These are phyloP conservation scores for Rattus rattus DNA, from an alignment of 2,113 vertebrate genomes.

Conservation along the genomic window DNA sequence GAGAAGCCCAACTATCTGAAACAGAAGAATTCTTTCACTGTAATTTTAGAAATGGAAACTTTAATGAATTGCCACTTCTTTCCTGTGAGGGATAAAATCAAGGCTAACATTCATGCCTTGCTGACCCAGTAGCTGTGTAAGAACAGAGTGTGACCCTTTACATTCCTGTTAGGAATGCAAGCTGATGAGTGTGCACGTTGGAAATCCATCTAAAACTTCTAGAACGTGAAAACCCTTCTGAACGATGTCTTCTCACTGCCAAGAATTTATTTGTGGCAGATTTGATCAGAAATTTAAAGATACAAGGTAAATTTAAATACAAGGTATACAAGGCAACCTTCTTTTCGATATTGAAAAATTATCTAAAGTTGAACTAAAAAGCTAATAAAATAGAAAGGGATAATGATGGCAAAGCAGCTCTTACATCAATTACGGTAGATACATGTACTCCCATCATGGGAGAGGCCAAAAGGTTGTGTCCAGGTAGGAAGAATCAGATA, in stretches of 20 bases:
- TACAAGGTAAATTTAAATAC: too few relatives aligned
- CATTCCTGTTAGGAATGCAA: neutral
- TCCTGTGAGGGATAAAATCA: neutral
- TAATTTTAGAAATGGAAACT: neutral
- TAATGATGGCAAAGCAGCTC: neutral
- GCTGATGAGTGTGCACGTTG: neutral
- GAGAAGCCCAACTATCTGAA: neutral
- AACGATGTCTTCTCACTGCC: neutral
- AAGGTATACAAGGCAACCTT: too few relatives aligned
- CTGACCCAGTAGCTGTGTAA: neutral
- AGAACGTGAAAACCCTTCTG: neutral
- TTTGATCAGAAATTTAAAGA: slow-evolving; percentile 16
- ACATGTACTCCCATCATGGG: neutral
- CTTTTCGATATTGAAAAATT: neutral
- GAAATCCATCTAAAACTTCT: slow-evolving; percentile 10
- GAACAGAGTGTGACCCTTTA: neutral
- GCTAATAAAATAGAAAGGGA: neutral
- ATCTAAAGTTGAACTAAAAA: neutral
- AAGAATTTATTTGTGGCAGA: slow-evolving; percentile 21
- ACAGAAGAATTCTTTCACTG: neutral
- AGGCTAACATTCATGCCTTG: neutral
- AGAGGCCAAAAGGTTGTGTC: neutral
- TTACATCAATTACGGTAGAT: neutral
- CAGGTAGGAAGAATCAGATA: neutral
- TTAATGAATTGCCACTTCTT: neutral